Evolutionary conservation across 2,113 vertebrate species (phyloP).

Genomic region (Acanthochromis polyacanthus): DNA sequence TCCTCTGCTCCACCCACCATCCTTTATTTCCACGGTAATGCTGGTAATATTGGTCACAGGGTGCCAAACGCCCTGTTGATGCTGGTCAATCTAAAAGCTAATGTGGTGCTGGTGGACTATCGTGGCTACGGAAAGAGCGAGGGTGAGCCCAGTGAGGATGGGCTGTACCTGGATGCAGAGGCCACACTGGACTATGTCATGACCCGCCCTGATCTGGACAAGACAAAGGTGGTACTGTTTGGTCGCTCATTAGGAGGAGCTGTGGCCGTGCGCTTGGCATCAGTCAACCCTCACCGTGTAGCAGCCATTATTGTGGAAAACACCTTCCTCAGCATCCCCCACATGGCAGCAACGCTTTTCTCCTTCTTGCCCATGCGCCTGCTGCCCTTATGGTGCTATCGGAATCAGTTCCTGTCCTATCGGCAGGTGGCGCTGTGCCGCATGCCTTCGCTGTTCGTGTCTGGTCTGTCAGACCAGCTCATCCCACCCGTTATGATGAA

Average conservation of each 20-base stretch:
- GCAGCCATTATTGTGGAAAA: slow-evolving; percentile 97
- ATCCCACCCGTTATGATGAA: slow-evolving; percentile 99
- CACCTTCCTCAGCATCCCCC: slow-evolving; percentile 98
- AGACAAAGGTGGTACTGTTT: slow-evolving; percentile 97
- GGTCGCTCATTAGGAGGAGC: slow-evolving; percentile 98
- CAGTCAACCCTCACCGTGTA: slow-evolving; percentile 95
- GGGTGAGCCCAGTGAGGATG: slow-evolving; percentile 95
- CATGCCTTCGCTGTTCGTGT: slow-evolving; percentile 98
- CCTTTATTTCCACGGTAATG: slow-evolving; percentile 98
- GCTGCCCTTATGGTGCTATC: slow-evolving; percentile 98
- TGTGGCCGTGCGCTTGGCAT: slow-evolving; percentile 95
- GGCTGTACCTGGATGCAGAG: slow-evolving; percentile 94
- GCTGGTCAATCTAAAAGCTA: slow-evolving; percentile 98
- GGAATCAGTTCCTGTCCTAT: slow-evolving; percentile 98
- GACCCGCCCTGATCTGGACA: slow-evolving; percentile 97
- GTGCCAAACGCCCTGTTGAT: slow-evolving; percentile 97
- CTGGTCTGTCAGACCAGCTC: slow-evolving; percentile 97
- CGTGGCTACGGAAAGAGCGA: slow-evolving; percentile 98
- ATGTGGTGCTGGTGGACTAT: slow-evolving; percentile 96
- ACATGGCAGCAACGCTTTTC: slow-evolving; percentile 98
- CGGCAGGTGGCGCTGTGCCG: slow-evolving; percentile 94
- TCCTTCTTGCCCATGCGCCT: slow-evolving; percentile 96
- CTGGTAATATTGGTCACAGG: slow-evolving; percentile 97
- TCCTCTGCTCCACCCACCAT: slow-evolving; percentile 88
- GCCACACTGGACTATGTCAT: slow-evolving; percentile 97